Percentiles rank a stretch among this genome's conserved stretches.
Evolutionary conservation across 2,797 vertebrate species (phyloP).

Genomic region (Acanthornis magna): DNA sequence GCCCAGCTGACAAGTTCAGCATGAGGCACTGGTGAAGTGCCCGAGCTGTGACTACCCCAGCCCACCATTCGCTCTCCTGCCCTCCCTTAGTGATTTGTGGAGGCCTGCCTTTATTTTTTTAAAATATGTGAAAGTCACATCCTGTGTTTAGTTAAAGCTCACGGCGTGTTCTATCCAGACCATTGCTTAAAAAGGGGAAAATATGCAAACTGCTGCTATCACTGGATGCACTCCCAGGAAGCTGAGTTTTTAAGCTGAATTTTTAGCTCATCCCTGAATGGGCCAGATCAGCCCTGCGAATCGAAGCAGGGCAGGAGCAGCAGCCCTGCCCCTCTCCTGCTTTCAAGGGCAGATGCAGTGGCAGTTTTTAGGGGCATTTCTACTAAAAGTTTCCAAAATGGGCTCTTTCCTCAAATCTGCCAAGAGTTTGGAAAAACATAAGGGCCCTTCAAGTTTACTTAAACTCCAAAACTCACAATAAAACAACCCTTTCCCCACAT

Average conservation of each 20-base stretch:
- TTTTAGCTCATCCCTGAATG: not conserved
- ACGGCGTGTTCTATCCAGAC: not conserved
- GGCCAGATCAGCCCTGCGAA: not conserved
- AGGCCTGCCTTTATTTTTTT: not conserved
- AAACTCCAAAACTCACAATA: not conserved
- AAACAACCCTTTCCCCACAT: not conserved
- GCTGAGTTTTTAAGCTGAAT: not conserved
- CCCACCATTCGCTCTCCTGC: not conserved
- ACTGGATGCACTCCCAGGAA: slow-evolving; percentile 12
- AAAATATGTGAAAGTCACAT: not conserved
- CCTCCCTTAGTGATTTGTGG: not conserved
- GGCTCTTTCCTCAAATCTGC: not conserved
- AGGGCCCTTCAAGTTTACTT: not conserved
- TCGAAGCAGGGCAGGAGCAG: fast-evolving
- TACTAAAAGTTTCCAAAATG: not conserved
- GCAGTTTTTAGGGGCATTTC: not conserved
- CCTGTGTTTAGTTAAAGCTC: slow-evolving; percentile 44
- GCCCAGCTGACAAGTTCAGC: not conserved
- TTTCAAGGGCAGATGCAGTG: not conserved
- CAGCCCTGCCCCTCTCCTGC: not conserved
- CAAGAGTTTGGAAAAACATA: not conserved
- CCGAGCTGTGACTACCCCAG: not conserved
- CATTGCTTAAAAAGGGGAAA: slow-evolving; percentile 71
- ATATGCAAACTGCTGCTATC: slow-evolving; percentile 48
- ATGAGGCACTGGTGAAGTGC: not conserved